phyloP scores from a whole-genome alignment of 2,113 vertebrate genomes.

The Malurus alboscapulatus region DNA sequence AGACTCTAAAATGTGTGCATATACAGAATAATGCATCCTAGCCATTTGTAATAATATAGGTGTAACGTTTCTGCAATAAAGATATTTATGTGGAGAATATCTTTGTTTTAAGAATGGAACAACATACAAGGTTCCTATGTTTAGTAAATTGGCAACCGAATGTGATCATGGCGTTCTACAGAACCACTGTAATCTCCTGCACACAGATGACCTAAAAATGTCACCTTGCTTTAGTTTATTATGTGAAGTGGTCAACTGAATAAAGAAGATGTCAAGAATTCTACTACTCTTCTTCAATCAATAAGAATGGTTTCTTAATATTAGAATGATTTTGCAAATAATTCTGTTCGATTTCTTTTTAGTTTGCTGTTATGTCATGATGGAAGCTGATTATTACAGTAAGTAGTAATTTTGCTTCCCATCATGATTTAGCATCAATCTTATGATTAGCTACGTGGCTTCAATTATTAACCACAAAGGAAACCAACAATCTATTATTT shows the following conservation, averaged over 20 bases:
- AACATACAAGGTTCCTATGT: background rate
- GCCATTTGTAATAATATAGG: background rate
- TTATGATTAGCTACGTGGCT: background rate
- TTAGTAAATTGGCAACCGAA: background rate
- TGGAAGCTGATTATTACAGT: conserved; percentile 13
- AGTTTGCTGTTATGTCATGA: background rate
- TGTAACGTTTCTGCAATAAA: background rate
- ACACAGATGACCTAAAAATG: background rate
- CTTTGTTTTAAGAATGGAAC: background rate
- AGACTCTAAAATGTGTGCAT: background rate
- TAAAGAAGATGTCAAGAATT: background rate
- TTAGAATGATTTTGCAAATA: background rate
- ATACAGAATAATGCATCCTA: background rate
- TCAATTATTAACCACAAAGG: conserved; percentile 44
- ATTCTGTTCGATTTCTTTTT: background rate
- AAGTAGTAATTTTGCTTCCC: conserved; percentile 26
- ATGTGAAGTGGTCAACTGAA: background rate
- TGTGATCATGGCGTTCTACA: background rate
- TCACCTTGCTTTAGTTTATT: background rate
- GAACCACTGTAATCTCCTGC: background rate
- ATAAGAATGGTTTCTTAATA: background rate
- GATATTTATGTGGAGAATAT: background rate
- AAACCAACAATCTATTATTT: conserved; percentile 27
- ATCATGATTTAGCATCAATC: conserved; percentile 10
- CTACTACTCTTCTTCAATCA: background rate